phyloP scores from a whole-genome alignment of 2,113 vertebrate species.

The Notothenia rossii region DNA sequence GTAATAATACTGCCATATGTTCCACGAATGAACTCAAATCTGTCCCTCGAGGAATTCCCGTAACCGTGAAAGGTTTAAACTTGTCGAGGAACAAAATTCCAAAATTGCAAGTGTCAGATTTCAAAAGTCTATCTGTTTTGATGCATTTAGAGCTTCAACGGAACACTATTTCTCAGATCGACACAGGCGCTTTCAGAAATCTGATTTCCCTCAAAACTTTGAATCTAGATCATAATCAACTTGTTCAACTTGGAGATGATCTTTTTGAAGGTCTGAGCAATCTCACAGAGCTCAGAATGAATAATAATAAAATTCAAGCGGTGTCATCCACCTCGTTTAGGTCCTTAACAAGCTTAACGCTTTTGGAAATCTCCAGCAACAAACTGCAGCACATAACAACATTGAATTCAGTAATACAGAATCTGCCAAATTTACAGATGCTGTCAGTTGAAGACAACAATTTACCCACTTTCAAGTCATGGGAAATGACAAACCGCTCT shows the following conservation, averaged over 20 bases:
- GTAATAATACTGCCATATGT: constrained; percentile 30
- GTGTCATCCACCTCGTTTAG: constrained; percentile 58
- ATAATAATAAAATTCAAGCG: constrained; percentile 33
- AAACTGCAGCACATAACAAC: constrained; percentile 23
- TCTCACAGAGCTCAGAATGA: constrained; percentile 61
- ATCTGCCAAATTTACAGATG: constrained; percentile 51
- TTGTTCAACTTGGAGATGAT: constrained; percentile 32
- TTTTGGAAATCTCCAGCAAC: constrained; percentile 72
- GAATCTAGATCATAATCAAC: constrained; percentile 67
- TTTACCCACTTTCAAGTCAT: constrained; percentile 44
- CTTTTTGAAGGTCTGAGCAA: constrained; percentile 74
- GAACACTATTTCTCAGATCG: constrained; percentile 65
- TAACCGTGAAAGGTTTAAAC: constrained; percentile 51
- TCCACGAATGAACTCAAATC: neutral
- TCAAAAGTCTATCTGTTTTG: constrained; percentile 45
- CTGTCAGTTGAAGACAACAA: constrained; percentile 28
- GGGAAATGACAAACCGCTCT: constrained; percentile 62
- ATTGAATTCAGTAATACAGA: constrained; percentile 49
- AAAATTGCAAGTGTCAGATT: constrained; percentile 53
- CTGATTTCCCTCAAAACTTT: constrained; percentile 60
- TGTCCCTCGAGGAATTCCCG: constrained; percentile 72
- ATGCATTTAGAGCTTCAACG: constrained; percentile 46
- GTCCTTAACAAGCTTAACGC: constrained; percentile 52
- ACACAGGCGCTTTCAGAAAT: constrained; percentile 45
- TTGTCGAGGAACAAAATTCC: constrained; percentile 70